Percentiles rank a stretch among this genome's conserved stretches.
These are phyloP conservation scores for Anabas testudineus DNA, from an alignment of 2,797 vertebrate species.

Conservation along the genomic window DNA sequence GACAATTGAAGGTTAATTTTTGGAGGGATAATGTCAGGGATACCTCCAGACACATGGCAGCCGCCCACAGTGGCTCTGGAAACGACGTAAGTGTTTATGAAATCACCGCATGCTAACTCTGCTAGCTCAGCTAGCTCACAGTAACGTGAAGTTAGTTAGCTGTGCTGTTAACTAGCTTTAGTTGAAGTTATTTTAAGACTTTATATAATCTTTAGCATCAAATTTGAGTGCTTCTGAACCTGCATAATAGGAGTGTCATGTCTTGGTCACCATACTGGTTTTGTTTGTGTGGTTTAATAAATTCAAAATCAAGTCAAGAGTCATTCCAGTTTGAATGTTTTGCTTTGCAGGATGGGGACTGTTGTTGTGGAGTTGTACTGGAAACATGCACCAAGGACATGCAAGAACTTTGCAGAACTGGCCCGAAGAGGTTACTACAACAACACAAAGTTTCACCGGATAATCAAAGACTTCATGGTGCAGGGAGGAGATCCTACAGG, in stretches of 20 bases:
- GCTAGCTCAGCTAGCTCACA: constrained; percentile 33
- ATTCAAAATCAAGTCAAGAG: too few species aligned
- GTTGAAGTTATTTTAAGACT: too few species aligned
- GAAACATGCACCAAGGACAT: constrained; percentile 93
- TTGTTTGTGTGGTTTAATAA: background rate
- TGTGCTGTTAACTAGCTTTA: too few species aligned
- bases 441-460: constrained; percentile 93
- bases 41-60: constrained; percentile 93
- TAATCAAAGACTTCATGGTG: constrained; percentile 97
- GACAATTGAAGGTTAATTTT: fast-evolving
- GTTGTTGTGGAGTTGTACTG: constrained; percentile 93
- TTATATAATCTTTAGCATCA: background rate
- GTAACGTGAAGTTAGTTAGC: background rate
- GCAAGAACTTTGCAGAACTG: constrained; percentile 95
- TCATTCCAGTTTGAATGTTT: background rate
- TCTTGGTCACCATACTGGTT: background rate
- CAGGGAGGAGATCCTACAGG: constrained; percentile 93
- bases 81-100: constrained; percentile 82
- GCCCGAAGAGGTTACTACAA: constrained; percentile 92
- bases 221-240: too few species aligned
- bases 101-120: constrained; percentile 14
- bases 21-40: constrained; percentile 77
- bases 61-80: constrained; percentile 87
- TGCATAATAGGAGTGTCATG: too few species aligned
- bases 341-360: constrained; percentile 88